Percentiles rank a stretch among this genome's conserved stretches.
Conservation (phyloP, 2,797 vertebrate species). For the Protonibea diacanthus region DNA sequence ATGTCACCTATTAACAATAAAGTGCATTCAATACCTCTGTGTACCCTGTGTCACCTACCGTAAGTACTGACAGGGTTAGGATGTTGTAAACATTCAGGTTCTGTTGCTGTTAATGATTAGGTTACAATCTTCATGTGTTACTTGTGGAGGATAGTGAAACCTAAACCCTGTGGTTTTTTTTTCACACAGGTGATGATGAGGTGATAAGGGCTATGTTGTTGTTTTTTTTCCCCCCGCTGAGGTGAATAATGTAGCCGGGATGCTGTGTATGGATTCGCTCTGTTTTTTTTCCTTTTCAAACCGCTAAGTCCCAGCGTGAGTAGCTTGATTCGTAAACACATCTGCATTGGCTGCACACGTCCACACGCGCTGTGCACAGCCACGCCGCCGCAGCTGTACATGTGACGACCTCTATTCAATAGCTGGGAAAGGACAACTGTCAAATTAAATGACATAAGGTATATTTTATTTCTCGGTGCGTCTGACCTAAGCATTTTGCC, state of each 20-base stretch:
- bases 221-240: neutral
- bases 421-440: slow-evolving; percentile 84
- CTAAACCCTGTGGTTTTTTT: slow-evolving; percentile 25
- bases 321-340: slow-evolving; percentile 49
- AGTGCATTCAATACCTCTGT: slow-evolving; percentile 11
- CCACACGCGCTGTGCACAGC: slow-evolving; percentile 31
- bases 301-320: slow-evolving; percentile 36
- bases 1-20: slow-evolving; percentile 11
- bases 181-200: slow-evolving; percentile 33
- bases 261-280: slow-evolving; percentile 20
- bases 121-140: slow-evolving; percentile 16
- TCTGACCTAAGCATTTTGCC: slow-evolving; percentile 85
- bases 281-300: slow-evolving; percentile 27
- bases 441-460: slow-evolving; percentile 85
- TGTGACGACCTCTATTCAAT: slow-evolving; percentile 76
- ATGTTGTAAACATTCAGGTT: slow-evolving; percentile 41
- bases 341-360: slow-evolving; percentile 38
- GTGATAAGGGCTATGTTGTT: slow-evolving; percentile 42
- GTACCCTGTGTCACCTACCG: neutral
- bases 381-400: slow-evolving; percentile 32
- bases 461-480: slow-evolving; percentile 81
- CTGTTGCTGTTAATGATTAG: slow-evolving; percentile 26
- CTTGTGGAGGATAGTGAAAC: slow-evolving; percentile 27
- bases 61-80: neutral
- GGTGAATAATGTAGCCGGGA: slow-evolving; percentile 27